Evolutionary conservation across 1,140 invertebrate species (phyloP).

Genomic region (Saxidomus purpurata): DNA sequence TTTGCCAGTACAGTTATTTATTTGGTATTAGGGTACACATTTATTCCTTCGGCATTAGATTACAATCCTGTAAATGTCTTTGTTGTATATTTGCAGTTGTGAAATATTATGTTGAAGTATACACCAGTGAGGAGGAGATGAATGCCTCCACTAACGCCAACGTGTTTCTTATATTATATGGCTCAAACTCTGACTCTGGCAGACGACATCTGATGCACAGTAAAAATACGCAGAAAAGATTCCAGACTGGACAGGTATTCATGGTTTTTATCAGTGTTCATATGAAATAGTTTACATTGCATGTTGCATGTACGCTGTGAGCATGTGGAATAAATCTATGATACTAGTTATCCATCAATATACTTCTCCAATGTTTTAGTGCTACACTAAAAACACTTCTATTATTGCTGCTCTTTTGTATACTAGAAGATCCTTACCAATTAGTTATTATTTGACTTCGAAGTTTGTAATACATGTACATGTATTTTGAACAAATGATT

Average conservation of each 20-base stretch:
- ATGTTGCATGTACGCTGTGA: background rate
- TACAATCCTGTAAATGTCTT: no score
- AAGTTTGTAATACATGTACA: no score
- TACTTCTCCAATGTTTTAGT: no score
- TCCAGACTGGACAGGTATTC: slow-evolving; percentile 73
- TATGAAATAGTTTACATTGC: background rate
- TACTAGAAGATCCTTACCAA: no score
- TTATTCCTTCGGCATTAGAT: no score
- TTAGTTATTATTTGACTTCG: no score
- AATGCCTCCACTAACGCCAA: slow-evolving; percentile 85
- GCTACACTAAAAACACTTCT: no score
- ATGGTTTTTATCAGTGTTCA: background rate
- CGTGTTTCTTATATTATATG: slow-evolving; percentile 84
- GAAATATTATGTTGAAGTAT: slow-evolving; percentile 84
- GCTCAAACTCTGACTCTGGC: slow-evolving; percentile 84
- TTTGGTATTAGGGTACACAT: no score
- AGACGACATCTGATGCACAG: slow-evolving; percentile 64
- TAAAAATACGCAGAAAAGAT: slow-evolving; percentile 51
- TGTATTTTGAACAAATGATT: no score
- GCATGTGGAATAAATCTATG: background rate
- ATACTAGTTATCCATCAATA: background rate
- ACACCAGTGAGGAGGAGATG: slow-evolving; percentile 83
- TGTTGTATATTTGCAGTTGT: slow-evolving; percentile 73
- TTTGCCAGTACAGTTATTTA: no score
- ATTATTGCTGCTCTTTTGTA: no score